These are phyloP conservation scores for Dasyprocta punctata DNA, from an alignment of 2,113 vertebrate species.

Conservation along the genomic window DNA sequence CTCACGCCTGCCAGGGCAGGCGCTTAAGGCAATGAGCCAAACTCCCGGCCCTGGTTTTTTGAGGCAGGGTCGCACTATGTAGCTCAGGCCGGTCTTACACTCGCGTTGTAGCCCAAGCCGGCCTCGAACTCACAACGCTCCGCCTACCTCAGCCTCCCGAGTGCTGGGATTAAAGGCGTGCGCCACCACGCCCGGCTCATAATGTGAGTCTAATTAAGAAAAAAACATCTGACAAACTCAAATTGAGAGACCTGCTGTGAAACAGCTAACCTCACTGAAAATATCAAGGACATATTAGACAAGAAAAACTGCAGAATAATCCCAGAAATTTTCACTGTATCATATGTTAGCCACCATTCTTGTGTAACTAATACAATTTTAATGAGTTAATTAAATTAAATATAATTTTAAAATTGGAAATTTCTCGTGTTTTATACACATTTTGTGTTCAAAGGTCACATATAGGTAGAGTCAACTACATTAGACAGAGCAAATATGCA, in stretches of 20 bases:
- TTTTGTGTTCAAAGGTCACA: not conserved
- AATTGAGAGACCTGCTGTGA: not conserved
- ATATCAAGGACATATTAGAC: not conserved
- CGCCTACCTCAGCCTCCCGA: too few species aligned
- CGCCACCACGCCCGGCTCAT: too few species aligned
- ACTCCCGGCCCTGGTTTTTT: too few species aligned
- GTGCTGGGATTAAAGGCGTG: too few species aligned
- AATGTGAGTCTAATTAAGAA: not conserved
- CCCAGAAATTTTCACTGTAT: not conserved
- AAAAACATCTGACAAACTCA: not conserved
- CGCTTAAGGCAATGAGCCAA: too few species aligned
- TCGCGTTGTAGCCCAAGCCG: too few species aligned
- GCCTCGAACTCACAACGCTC: too few species aligned
- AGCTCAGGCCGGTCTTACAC: too few species aligned
- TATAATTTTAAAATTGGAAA: not conserved
- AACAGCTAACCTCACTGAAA: not conserved
- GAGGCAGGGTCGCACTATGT: too few species aligned
- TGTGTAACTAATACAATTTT: not conserved
- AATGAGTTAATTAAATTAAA: slow-evolving; percentile 8
- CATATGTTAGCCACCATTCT: not conserved
- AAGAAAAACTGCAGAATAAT: not conserved
- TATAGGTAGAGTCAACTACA: not conserved
- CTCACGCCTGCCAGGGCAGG: too few species aligned
- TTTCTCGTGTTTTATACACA: not conserved
- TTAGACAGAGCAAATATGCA: not conserved